Percentiles rank a stretch among this genome's conserved stretches.
Conservation (phyloP, 1,140 invertebrate genomes). For the Drosophila pseudoananassae region DNA sequence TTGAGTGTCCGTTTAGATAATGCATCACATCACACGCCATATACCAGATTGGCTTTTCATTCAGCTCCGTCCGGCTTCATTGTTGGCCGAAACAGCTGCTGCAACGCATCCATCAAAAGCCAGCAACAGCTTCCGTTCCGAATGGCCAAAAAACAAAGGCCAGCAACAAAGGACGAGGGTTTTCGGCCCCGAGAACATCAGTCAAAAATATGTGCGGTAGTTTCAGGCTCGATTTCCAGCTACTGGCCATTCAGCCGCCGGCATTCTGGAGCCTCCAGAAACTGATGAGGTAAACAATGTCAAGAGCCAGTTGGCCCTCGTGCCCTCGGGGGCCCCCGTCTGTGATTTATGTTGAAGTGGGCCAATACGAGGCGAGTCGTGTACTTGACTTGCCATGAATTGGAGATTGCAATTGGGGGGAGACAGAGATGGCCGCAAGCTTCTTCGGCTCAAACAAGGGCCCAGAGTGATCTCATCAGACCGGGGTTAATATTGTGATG, state of each 20-base stretch:
- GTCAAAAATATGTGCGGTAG: constrained; percentile 28
- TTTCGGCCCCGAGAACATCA: constrained; percentile 23
- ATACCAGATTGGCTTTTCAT: constrained; percentile 17
- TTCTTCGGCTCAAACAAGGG: constrained; percentile 15
- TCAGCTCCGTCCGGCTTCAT: constrained; percentile 23
- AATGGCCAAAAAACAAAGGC: constrained; percentile 45
- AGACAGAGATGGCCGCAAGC: neutral
- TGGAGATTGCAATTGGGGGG: constrained; percentile 24
- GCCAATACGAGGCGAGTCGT: neutral
- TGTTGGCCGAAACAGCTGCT: constrained; percentile 47
- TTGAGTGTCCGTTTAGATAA: constrained; percentile 23
- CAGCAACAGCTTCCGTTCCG: constrained; percentile 21
- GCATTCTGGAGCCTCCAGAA: constrained; percentile 22
- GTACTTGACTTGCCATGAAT: constrained; percentile 3
- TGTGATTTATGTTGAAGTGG: constrained; percentile 78
- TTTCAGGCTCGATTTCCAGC: constrained; percentile 6
- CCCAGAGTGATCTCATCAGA: constrained; percentile 84
- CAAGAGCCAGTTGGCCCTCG: constrained; percentile 57
- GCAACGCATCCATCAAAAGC: constrained; percentile 67
- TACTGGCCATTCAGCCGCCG: constrained; percentile 5
- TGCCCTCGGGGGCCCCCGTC: constrained; percentile 63
- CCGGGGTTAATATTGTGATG: constrained; percentile 85
- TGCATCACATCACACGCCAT: constrained; percentile 12
- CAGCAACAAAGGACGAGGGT: constrained; percentile 17
- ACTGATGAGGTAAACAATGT: constrained; percentile 65